Conservation (phyloP, 2,888 invertebrate genomes). For the Lepidocyrtinus sp. region DNA sequence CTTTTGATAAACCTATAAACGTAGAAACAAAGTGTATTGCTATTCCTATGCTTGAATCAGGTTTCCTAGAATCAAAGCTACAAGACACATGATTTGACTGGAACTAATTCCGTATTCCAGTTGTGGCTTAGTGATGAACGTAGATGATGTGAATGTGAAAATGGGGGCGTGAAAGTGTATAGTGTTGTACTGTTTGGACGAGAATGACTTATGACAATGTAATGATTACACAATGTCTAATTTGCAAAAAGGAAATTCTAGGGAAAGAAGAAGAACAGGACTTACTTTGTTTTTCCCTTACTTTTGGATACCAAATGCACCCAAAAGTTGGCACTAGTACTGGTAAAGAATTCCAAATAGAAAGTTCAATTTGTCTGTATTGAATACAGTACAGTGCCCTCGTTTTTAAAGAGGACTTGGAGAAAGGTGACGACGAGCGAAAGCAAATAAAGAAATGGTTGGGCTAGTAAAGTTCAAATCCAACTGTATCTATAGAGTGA, state of each 20-base stretch:
- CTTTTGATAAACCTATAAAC: too few relatives aligned
- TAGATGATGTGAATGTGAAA: constrained; percentile 29
- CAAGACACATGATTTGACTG: not conserved
- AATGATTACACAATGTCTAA: not conserved
- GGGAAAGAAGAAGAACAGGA: too few relatives aligned
- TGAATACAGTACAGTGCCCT: too few relatives aligned
- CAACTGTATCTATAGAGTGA: too few relatives aligned
- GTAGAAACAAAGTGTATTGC: not conserved
- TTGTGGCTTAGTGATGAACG: constrained; percentile 25
- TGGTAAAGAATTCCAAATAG: too few relatives aligned
- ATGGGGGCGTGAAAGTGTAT: not conserved
- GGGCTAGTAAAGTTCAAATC: too few relatives aligned
- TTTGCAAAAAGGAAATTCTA: not conserved
- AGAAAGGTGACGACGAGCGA: too few relatives aligned
- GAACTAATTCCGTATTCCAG: constrained; percentile 46
- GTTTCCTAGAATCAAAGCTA: not conserved
- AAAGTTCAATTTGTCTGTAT: too few relatives aligned
- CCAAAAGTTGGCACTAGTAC: too few relatives aligned
- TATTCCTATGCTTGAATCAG: not conserved
- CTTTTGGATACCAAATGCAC: too few relatives aligned
- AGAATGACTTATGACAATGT: not conserved
- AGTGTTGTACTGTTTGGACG: not conserved
- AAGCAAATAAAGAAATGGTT: too few relatives aligned
- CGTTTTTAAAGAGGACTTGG: too few relatives aligned
- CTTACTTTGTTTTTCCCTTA: not conserved